Conservation (phyloP, 2,888 invertebrate species). For the Netelia melanura region DNA sequence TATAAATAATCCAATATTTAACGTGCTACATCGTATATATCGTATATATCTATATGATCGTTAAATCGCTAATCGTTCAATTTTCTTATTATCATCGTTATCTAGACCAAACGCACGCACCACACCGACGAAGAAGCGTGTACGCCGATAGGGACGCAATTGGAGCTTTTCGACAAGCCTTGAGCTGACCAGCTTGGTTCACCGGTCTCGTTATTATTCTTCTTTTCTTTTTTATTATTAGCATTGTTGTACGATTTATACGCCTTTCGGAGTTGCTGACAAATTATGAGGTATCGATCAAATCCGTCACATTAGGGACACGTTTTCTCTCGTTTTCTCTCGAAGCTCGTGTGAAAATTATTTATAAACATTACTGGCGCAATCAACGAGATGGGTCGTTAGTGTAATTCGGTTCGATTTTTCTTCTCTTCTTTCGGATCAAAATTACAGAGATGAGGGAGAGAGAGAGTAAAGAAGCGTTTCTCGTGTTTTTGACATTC, state of each 20-base stretch:
- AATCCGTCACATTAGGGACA: too few species aligned
- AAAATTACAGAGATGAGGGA: conserved; percentile 24
- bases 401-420: neutral
- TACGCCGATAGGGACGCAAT: conserved; percentile 78
- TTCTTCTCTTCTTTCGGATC: neutral
- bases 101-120: conserved; percentile 72
- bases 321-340: too few species aligned
- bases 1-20: conserved; percentile 65
- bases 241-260: conserved; percentile 11
- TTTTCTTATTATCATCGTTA: conserved; percentile 68
- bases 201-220: conserved; percentile 40
- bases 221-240: conserved; percentile 13
- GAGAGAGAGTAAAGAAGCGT: conserved; percentile 38
- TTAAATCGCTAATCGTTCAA: conserved; percentile 42
- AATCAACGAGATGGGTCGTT: too few species aligned
- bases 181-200: conserved; percentile 70
- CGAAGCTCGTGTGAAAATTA: too few species aligned
- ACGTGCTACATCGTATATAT: conserved; percentile 57
- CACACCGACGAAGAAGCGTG: conserved; percentile 74
- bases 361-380: too few species aligned
- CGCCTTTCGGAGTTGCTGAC: conserved; percentile 3
- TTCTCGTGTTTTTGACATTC: neutral
- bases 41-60: conserved; percentile 53
- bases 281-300: conserved; percentile 1
- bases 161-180: conserved; percentile 76